phyloP scores from a whole-genome alignment of 1,140 invertebrate genomes.

The Pantala flavescens region DNA sequence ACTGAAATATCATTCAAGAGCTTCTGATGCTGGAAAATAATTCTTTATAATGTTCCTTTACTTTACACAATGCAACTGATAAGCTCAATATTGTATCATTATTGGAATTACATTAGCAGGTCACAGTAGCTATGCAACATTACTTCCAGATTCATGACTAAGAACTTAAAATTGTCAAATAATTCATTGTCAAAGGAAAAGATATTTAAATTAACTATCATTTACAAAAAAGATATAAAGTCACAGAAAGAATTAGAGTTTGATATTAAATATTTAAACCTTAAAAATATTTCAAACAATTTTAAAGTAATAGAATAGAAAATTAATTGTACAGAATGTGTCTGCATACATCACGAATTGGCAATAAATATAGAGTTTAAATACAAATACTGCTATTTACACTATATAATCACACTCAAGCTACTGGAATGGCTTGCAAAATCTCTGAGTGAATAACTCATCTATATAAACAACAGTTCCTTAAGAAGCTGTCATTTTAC shows the following conservation, averaged over 20 bases:
- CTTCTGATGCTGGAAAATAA: neutral
- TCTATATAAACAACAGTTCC: neutral
- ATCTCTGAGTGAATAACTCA: neutral
- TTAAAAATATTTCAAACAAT: too few species aligned
- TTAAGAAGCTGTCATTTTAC: neutral
- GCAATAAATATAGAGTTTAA: constrained; percentile 2
- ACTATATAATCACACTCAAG: neutral
- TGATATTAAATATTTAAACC: too few species aligned
- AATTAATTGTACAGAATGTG: neutral
- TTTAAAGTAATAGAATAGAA: neutral
- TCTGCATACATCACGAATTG: neutral
- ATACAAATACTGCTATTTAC: neutral
- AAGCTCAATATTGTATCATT: neutral
- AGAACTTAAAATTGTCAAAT: neutral
- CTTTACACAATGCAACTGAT: constrained; percentile 1
- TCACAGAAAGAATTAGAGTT: too few species aligned
- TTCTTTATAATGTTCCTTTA: neutral
- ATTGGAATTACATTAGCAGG: neutral
- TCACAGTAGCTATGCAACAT: constrained; percentile 9
- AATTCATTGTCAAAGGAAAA: too few species aligned
- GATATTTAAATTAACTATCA: too few species aligned
- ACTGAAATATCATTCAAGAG: neutral
- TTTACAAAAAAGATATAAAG: too few species aligned
- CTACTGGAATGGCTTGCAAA: constrained; percentile 8
- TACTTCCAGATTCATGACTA: constrained; percentile 2